Evolutionary conservation across 2,113 vertebrate species (phyloP), one percentile per base, ranked within the genome.

Genomic region (Cyphotilapia sp.): DNA sequence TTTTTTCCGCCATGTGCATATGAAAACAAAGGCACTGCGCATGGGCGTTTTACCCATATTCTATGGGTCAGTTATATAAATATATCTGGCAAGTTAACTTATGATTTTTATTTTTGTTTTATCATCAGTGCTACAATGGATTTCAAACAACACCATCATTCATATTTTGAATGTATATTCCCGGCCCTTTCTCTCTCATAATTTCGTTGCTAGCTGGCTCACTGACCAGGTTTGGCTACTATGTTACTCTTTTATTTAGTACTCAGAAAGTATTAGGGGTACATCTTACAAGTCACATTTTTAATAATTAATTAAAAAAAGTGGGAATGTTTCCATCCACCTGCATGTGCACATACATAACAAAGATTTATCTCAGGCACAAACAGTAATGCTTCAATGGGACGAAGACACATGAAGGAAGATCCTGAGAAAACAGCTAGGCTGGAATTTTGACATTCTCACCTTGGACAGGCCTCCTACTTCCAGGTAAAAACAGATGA

Each of bases 401-500:
- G 8, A 16, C 17, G 22, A 24, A 85, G 54, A 81, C 10, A 51
- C 7, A 38, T 38, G 54, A 45, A 1, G 24, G 24, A 66, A 54
- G 7, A 51, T 61, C 74, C 7, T 22, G 8, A 27, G 17, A 45
- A 42, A 71, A 53, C 7, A 69, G n/a, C 42, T 59, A 27, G 9
- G 35, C 13, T 40, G 24, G 71, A 69, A 80, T 42, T 53, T 31
- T 66, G 2, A 57, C 51, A 56, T 40, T 29, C 97, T 97, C 95
- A 98, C 98, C 97, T 98, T 98, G 1, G 97, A 97, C 83, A 99
- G 96, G 51, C 97, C 98, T 88, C 98, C 97, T 33, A 98, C 97
- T 59, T 99, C 97, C 95, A 99, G 96, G 94, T 98, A 98, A 93
- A 98, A 98, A 88, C 98, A 99, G 96, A 98, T 98, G 92, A 98